Conservation (phyloP, 53 echinoderm and acorn worm species). For the Patiria pectinifera region DNA sequence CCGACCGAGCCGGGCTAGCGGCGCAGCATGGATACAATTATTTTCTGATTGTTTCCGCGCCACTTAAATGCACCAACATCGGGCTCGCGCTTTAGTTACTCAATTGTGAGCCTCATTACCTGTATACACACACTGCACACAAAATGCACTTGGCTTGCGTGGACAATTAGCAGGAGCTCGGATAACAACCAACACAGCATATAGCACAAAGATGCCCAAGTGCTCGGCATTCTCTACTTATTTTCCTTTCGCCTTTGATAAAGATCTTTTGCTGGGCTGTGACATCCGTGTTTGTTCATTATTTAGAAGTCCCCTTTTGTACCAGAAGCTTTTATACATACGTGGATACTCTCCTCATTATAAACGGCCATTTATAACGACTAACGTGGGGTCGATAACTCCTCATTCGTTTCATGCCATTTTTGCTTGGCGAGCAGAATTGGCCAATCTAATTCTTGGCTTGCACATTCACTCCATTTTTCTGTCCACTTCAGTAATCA, state of each 20-base stretch:
- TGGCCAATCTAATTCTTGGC: background rate
- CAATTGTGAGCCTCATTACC: conserved; percentile 53
- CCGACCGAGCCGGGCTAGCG: background rate
- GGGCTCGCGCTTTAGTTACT: conserved; percentile 15
- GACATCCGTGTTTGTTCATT: background rate
- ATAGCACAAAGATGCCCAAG: background rate
- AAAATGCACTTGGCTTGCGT: conserved; percentile 49
- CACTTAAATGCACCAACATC: conserved; percentile 63
- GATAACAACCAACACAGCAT: background rate
- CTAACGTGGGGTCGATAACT: background rate
- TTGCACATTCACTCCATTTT: background rate
- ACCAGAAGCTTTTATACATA: background rate
- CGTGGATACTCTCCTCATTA: background rate
- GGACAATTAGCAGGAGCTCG: conserved; percentile 36
- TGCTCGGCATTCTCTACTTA: background rate
- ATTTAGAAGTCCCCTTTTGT: background rate
- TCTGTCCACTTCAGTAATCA: background rate
- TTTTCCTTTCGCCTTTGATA: conserved; percentile 21
- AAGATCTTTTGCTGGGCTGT: background rate
- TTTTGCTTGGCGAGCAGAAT: background rate
- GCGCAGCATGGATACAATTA: conserved; percentile 61
- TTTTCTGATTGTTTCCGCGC: conserved; percentile 69
- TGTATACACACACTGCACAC: conserved; percentile 45
- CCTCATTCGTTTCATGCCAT: background rate
- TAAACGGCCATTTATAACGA: background rate